phyloP scores from a whole-genome alignment of 1,140 invertebrate species.

The Brachionus rubens region DNA sequence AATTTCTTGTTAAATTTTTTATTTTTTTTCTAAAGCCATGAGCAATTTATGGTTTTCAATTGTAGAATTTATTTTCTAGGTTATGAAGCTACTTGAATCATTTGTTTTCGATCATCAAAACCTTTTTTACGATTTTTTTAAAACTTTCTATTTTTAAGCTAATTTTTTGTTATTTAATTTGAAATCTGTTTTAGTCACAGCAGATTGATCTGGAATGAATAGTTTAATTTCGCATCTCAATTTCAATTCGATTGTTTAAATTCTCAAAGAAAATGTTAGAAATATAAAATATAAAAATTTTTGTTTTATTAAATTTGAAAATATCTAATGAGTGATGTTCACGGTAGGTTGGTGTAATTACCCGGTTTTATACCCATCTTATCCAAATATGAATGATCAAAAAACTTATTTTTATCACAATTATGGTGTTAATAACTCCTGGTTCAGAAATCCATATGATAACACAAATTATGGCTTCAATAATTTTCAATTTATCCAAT shows the following conservation, averaged over 20 bases:
- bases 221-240: no score
- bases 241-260: no score
- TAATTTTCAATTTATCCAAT: background rate
- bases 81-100: conserved; percentile 29
- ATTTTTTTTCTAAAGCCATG: background rate
- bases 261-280: no score
- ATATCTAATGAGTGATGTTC: no score
- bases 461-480: background rate
- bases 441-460: background rate
- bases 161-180: conserved; percentile 5
- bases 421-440: background rate
- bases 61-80: background rate
- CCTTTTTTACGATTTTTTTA: conserved; percentile 16
- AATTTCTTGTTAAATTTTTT: background rate
- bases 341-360: no score
- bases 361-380: no score
- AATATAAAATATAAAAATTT: no score
- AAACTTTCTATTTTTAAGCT: background rate
- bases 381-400: no score
- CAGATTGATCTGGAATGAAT: no score
- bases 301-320: no score
- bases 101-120: background rate
- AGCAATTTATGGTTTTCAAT: background rate
- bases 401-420: background rate
- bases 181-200: no score